Conservation (phyloP, 2,888 invertebrate genomes). For the Perizoma flavofasciatum region DNA sequence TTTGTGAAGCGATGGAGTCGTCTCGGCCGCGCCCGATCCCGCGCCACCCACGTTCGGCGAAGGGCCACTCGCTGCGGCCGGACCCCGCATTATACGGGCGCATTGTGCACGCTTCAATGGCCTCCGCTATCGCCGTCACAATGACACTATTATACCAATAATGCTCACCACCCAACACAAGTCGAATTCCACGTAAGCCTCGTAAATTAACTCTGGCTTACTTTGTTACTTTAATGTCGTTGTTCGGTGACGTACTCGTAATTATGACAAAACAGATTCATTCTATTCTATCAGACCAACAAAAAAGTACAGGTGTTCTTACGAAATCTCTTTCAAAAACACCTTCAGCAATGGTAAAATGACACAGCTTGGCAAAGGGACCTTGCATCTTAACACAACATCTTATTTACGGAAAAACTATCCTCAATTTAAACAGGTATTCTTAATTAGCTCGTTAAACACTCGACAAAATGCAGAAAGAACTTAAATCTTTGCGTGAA, state of each 20-base stretch:
- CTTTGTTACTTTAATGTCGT: conserved; percentile 58
- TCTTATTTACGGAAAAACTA: conserved; percentile 25
- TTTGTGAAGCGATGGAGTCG: conserved; percentile 56
- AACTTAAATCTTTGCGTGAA: conserved; percentile 24
- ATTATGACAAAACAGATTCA: conserved; percentile 38
- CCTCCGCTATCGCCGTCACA: conserved; percentile 75
- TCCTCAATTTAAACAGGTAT: conserved; percentile 27
- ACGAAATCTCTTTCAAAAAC: conserved; percentile 34
- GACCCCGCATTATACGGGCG: conserved; percentile 77
- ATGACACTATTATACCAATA: conserved; percentile 81
- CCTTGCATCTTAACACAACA: conserved; percentile 22
- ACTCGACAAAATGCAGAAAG: conserved; percentile 33
- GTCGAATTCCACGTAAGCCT: conserved; percentile 69
- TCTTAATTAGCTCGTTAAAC: conserved; percentile 32
- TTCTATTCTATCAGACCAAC: conserved; percentile 29
- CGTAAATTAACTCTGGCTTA: conserved; percentile 65
- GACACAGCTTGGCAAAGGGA: conserved; percentile 18
- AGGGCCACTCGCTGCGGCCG: conserved; percentile 64
- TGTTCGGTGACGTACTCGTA: conserved; percentile 42
- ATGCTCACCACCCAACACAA: conserved; percentile 65
- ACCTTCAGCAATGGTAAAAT: conserved; percentile 25
- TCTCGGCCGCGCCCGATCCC: conserved; percentile 26
- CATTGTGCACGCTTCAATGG: conserved; percentile 80
- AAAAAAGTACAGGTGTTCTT: conserved; percentile 30
- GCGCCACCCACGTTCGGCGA: conserved; percentile 77